Conservation (phyloP, 2,888 invertebrate species). For the Saturnia pavonia region DNA sequence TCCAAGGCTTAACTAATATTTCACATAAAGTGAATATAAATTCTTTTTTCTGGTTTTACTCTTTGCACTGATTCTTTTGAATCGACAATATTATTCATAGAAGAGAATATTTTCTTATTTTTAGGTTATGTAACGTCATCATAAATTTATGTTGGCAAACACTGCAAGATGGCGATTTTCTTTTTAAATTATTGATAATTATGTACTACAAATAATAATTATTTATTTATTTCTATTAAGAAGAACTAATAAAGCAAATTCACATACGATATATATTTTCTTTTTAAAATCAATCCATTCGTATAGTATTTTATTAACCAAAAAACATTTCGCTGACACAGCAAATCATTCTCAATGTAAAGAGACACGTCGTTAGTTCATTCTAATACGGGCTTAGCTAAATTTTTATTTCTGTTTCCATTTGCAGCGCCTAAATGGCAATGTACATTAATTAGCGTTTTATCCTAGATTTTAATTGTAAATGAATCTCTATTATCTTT, state of each 20-base stretch:
- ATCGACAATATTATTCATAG: not conserved
- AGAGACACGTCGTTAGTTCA: not conserved
- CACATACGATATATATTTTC: no score
- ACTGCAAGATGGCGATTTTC: not conserved
- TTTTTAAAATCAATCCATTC: no score
- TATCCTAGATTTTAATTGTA: not conserved
- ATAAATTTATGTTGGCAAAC: not conserved
- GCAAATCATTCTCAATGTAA: no score
- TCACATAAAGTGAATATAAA: slow-evolving; percentile 8
- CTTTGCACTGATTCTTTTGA: not conserved
- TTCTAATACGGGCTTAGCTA: not conserved
- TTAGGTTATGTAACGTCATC: not conserved
- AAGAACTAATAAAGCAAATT: no score
- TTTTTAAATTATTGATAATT: not conserved
- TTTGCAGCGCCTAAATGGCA: not conserved
- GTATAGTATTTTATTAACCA: not conserved
- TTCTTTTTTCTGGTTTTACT: not conserved
- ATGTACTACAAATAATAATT: no score
- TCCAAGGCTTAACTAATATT: slow-evolving; percentile 15
- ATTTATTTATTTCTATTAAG: no score
- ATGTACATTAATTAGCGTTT: not conserved
- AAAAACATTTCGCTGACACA: no score
- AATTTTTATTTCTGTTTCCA: not conserved
- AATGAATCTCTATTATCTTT: no score
- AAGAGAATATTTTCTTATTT: not conserved